Evolutionary conservation across 2,888 invertebrate species (phyloP), one percentile per base, ranked within the genome.

Genomic region (Synanthedon myopaeformis): DNA sequence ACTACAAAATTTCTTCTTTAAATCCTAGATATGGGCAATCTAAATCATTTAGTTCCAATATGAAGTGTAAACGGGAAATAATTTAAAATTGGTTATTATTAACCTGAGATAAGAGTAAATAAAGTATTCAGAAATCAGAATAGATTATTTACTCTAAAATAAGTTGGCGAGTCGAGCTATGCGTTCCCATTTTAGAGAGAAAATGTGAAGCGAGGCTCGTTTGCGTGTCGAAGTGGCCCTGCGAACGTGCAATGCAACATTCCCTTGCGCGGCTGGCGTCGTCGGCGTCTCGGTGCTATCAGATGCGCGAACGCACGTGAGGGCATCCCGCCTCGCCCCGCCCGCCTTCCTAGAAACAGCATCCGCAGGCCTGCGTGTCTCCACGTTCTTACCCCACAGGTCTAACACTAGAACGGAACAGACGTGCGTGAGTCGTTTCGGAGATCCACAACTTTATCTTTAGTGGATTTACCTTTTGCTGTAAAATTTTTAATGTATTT

Each of bases 271-370:
- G 64, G 64, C 55, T 62, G 58, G 58, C 66, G 61, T 58, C 64
- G 63, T 59, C 59, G 35, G 56, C 56, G 45, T 42, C 19, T 19
- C 19, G 19, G 49, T 56, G 60, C 68, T 80, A 80, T 82, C 81
- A 63, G 79, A 82, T 82, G 70, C 70, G 70, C 72, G 60, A 55
- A 66, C 66, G 76, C 77, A 79, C 84, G 83, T 85, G 84, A 79
- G 70, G 82, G 79, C 70, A 81, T 79, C 72, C 51, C 17, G 49
- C 52, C 11, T 45, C 23, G 41, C 50, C 62, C 59, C 64, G 56
- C 56, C 56, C 52, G 28, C 45, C 23, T 35, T 35, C 51, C 41
- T 14, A 51, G 35, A 41, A 51, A 51, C 51, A 51, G 41, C 51
- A 51, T 51, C 51, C 41, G 3, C 51, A n/a, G n/a, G 12, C 8